phyloP scores from a whole-genome alignment of 23 tunicate genomes.

The Halocynthia roretzi region DNA sequence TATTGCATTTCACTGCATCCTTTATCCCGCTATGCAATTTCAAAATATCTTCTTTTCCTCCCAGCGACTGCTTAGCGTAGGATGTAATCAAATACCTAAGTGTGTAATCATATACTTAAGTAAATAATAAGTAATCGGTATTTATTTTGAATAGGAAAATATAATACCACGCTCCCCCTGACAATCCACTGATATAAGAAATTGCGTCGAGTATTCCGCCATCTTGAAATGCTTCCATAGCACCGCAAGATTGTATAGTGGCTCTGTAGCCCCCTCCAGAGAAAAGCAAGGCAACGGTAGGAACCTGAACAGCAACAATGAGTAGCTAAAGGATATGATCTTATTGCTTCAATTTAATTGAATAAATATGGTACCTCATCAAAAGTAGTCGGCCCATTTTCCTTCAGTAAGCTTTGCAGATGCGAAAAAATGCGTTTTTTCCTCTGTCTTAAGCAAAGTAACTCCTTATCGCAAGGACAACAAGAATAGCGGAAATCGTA shows the following conservation, averaged over 20 bases:
- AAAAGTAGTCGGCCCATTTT: neutral
- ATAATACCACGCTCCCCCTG: constrained; percentile 21
- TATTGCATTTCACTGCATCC: constrained; percentile 9
- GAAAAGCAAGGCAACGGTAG: constrained; percentile 2
- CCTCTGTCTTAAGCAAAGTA: neutral
- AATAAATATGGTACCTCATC: neutral
- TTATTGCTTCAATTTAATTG: neutral
- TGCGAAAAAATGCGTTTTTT: constrained; percentile 1
- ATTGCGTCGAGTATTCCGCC: neutral
- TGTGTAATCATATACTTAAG: constrained; percentile 1
- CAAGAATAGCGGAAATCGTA: constrained; percentile 19
- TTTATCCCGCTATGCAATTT: constrained; percentile 15
- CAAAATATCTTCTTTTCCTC: neutral
- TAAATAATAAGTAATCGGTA: neutral
- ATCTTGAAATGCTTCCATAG: constrained; percentile 13
- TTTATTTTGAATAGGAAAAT: neutral
- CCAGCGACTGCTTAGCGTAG: constrained; percentile 9
- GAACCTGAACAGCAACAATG: constrained; percentile 2
- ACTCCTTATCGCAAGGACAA: constrained; percentile 2
- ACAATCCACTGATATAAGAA: constrained; percentile 14
- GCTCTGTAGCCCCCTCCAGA: constrained; percentile 26
- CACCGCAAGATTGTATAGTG: constrained; percentile 22
- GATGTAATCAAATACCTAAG: constrained; percentile 15
- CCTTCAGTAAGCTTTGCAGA: neutral
- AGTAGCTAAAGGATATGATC: neutral